These are phyloP conservation scores for Aelia acuminata DNA, from an alignment of 2,888 invertebrate genomes.

Conservation along the genomic window DNA sequence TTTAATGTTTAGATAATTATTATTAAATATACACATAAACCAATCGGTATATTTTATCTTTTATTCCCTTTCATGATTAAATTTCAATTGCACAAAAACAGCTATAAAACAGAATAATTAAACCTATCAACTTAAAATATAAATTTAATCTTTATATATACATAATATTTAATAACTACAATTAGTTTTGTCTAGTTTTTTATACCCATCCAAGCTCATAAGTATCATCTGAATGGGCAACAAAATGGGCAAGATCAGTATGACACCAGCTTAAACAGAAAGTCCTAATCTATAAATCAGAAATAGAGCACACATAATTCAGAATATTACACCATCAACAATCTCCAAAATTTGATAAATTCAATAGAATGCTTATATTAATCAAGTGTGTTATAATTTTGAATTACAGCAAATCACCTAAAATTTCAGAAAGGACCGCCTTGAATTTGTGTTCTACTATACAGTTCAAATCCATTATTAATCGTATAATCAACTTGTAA, in stretches of 20 bases:
- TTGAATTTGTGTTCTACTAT: neutral
- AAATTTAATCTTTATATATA: neutral
- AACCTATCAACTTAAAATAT: too few relatives aligned
- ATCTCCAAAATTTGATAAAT: neutral
- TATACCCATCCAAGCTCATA: neutral
- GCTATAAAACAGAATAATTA: too few relatives aligned
- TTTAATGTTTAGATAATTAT: neutral
- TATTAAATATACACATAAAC: neutral
- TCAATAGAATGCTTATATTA: neutral
- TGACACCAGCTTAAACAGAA: neutral
- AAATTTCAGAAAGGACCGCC: neutral
- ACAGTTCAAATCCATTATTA: conserved; percentile 13
- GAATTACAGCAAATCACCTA: neutral
- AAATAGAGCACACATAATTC: neutral
- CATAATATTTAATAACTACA: neutral
- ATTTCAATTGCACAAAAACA: neutral
- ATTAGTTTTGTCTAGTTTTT: neutral
- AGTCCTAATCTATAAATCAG: neutral
- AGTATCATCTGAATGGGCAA: neutral
- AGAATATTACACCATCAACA: neutral
- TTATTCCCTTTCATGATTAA: neutral
- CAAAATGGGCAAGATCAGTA: neutral
- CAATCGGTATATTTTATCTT: neutral
- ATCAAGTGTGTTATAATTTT: neutral
- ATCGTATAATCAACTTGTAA: conserved; percentile 7